Percentiles rank a stretch among this genome's conserved stretches.
Evolutionary conservation across 2,888 invertebrate genomes (phyloP).

Genomic region (Baccha elongata): DNA sequence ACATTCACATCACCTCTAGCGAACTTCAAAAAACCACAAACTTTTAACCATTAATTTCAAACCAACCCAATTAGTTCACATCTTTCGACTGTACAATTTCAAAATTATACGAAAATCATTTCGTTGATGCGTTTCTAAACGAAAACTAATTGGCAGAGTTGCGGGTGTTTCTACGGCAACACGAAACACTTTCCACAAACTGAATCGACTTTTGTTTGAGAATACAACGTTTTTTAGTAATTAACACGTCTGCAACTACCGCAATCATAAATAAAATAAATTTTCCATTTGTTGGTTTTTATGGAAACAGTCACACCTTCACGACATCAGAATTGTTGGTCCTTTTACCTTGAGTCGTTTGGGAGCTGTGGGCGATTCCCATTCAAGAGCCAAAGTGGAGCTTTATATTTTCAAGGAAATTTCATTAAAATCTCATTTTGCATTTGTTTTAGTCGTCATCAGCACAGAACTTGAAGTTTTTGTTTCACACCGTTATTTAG

Average conservation of each 20-base stretch:
- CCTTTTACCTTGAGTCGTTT: not conserved
- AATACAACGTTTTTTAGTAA: slow-evolving; percentile 62
- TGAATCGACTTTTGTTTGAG: slow-evolving; percentile 7
- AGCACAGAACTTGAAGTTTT: slow-evolving; percentile 44
- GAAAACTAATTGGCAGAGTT: slow-evolving; percentile 68
- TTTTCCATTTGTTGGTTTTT: not conserved
- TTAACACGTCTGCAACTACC: slow-evolving; percentile 69
- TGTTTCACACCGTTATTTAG: slow-evolving; percentile 48
- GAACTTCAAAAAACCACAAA: slow-evolving; percentile 44
- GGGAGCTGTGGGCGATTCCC: not conserved
- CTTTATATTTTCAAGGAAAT: slow-evolving; percentile 24
- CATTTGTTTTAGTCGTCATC: slow-evolving; percentile 55
- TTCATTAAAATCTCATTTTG: slow-evolving; percentile 71
- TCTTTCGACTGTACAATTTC: slow-evolving; percentile 1
- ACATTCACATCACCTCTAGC: too few relatives aligned
- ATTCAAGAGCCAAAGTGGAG: slow-evolving; percentile 6
- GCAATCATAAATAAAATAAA: slow-evolving; percentile 61
- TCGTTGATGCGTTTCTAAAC: slow-evolving; percentile 69
- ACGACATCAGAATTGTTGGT: not conserved
- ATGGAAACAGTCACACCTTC: not conserved
- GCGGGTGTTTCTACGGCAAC: slow-evolving; percentile 24
- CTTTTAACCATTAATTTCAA: slow-evolving; percentile 24
- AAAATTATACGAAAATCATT: not conserved
- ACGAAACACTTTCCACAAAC: slow-evolving; percentile 26
- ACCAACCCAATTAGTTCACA: slow-evolving; percentile 56